Base-by-base conservation (phyloP, 2,113 vertebrate genomes). In the Grallaria varia region DNA sequence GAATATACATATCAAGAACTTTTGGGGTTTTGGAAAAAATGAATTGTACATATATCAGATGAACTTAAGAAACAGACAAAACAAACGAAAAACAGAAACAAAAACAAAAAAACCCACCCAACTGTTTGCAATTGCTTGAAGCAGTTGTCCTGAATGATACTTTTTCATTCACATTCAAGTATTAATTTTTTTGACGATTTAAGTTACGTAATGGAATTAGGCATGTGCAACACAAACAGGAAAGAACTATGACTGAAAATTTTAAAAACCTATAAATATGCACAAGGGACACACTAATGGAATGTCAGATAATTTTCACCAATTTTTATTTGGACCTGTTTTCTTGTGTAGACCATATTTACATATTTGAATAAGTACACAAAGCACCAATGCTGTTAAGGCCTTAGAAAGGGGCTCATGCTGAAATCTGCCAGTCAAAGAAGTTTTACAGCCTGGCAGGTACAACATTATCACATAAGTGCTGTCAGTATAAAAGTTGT, bases 291-390 rank as follows among this genome's bases (percentile, higher is more conserved):
- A 98, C 98, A 98, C 98, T 98, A 98, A 97, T 97, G 98, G 98
- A 98, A 99, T 98, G 97, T 99, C 98, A 98, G 98, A 99, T 98
- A 98, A 98, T 98, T 99, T 98, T 98, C 98, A 98, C 98, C 98
- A 96, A 90, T 98, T 99, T 99, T 99, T 98, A 98, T 99, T 98
- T 98, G 98, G 98, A 99, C 98, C 98, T 96, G 97, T 99, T 99
- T 99, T 99, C 98, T 99, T 99, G 98, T 99, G 99, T 99, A 99
- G 98, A 99, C 98, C 98, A 98, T 99, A 99, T 99, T 99, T 99
- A 99, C 98, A 98, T 98, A 98, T 99, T 98, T 99, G 99, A 98
- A 98, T 98, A 98, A 98, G 98, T 99, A 99, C 98, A 99, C 98
- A 98, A 99, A 99, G 98, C 98, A 99, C 99, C 99, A 98, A 97